These are phyloP conservation scores for Phycodurus eques DNA, from an alignment of 2,113 vertebrate species.

Conservation along the genomic window DNA sequence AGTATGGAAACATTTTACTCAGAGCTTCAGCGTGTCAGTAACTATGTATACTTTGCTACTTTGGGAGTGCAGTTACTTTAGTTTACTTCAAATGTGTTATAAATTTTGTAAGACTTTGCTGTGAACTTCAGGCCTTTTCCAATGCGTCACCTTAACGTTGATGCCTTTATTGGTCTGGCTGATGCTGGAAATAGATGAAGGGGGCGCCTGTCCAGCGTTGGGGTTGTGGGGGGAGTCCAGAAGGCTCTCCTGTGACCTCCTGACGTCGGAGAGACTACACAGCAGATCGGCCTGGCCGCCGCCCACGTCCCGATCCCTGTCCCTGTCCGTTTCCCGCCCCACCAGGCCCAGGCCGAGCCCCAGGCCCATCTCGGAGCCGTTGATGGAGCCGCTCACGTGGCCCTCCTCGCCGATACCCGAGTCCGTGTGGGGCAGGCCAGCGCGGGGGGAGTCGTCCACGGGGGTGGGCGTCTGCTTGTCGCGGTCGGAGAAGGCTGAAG, in stretches of 20 bases:
- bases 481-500: conserved; percentile 82
- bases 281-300: conserved; percentile 77
- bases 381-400: conserved; percentile 84
- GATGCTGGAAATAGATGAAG: conserved; percentile 93
- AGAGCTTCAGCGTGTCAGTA: too few species aligned
- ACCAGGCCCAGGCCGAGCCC: conserved; percentile 68
- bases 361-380: conserved; percentile 86
- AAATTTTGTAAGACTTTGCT: not conserved
- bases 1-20: too few species aligned
- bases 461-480: conserved; percentile 84
- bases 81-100: too few species aligned
- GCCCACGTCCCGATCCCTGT: conserved; percentile 53
- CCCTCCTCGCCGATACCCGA: conserved; percentile 94
- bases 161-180: conserved; percentile 96
- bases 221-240: conserved; percentile 82
- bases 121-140: not conserved
- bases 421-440: conserved; percentile 93
- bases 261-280: conserved; percentile 89
- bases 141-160: conserved; percentile 81
- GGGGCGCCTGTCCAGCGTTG: conserved; percentile 76
- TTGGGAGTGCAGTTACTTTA: too few species aligned
- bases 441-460: conserved; percentile 85
- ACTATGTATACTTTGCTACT: too few species aligned
- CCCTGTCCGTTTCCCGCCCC: conserved; percentile 67
- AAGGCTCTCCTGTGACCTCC: conserved; percentile 92